phyloP scores from a whole-genome alignment of 2,113 vertebrate species.

The Cephalopholis sonnerati region DNA sequence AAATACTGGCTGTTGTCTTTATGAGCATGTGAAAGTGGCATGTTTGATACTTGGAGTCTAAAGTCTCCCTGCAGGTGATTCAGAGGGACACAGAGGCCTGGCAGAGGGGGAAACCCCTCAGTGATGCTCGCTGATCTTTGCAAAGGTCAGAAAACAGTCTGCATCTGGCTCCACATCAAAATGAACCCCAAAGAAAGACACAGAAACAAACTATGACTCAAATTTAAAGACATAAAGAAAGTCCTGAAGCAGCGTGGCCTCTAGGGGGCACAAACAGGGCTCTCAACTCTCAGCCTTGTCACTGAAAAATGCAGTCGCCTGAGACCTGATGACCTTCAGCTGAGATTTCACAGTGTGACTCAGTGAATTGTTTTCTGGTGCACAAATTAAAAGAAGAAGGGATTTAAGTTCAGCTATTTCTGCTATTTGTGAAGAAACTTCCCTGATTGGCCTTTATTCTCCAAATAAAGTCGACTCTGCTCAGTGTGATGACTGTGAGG shows the following conservation, averaged over 20 bases:
- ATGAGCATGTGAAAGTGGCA: constrained; percentile 49
- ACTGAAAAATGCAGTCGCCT: background rate
- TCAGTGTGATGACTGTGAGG: background rate
- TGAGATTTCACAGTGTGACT: background rate
- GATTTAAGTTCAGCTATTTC: background rate
- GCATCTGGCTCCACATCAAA: background rate
- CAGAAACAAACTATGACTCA: background rate
- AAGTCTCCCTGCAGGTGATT: constrained; percentile 31
- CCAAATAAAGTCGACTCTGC: background rate
- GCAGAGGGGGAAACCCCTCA: background rate
- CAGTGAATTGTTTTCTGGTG: background rate
- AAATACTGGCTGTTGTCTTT: constrained; percentile 5
- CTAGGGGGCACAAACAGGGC: background rate
- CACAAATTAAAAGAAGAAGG: background rate
- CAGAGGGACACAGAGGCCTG: background rate
- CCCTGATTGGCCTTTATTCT: background rate
- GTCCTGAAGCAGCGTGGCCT: background rate
- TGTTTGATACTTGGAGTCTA: constrained; percentile 32
- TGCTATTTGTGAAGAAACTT: background rate
- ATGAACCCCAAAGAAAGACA: background rate
- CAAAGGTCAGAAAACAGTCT: background rate
- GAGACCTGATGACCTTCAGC: background rate
- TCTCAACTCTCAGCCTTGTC: background rate
- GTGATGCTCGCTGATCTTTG: background rate
- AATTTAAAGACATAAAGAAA: background rate